Base-by-base conservation (phyloP, 2,797 vertebrate species). In the Scomberomorus guttatus region DNA sequence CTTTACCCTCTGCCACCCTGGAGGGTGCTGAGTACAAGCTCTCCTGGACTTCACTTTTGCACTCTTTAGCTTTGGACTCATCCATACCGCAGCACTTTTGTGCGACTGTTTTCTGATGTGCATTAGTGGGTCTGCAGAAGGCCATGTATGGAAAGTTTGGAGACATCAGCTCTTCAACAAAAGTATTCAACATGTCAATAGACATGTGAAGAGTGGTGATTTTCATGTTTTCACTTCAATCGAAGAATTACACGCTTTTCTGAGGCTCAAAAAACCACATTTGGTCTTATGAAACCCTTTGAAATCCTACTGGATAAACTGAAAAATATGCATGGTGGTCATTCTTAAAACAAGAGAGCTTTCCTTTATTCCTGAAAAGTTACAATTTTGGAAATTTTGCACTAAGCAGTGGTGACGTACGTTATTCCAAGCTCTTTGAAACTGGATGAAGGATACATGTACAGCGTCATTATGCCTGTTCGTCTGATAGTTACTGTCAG, bases 301-400 rank as follows among this genome's bases (percentile, higher is more conserved):
- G 66, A 89, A 84, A 83, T 79, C 70, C 64, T 66, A 51, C 75
- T 69, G 82, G 77, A 76, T 76, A 64, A 81, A 83, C 5, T 73
- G 14, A 79, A 86, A 82, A 85, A 82, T 72, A 58, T 87, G 68
- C 51, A 62, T 9, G 11, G 52, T 46, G 68, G 72, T 80, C 56
- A 74, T 29, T 27, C 77, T 65, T 60, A 61, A 78, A 84, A 67
- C 51, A 81, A 77, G 46, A 57, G 52, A 65, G 44, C 42, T 70
- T 81, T 64, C 25, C 20, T 50, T 61, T 17, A 74, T 29, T 63
- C 59, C 29, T 55, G 52, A 57, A 75, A 66, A 69, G 20, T n/a
- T 55, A 0, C 29, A 54, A 18, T 34, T 52, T 34, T 72, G 52
- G 32, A 69, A 6, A 17, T 42, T 29, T 82, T 70, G 69, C 39